Evolutionary conservation across 2,888 invertebrate genomes (phyloP), one percentile per base, ranked within the genome.

Genomic region (Watsonalla cultraria): DNA sequence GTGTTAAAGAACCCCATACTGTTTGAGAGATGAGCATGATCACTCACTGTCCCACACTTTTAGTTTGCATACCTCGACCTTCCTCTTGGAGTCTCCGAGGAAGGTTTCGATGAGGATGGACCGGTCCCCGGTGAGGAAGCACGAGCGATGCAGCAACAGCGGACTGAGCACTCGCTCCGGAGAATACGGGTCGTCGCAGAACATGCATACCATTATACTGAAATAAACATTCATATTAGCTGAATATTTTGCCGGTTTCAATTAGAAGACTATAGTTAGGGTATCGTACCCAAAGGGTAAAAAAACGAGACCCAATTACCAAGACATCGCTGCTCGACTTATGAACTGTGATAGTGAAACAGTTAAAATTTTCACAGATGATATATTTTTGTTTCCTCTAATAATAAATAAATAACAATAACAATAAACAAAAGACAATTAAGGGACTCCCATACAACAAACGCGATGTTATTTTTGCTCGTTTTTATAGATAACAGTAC

Each of bases 121-220:
- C 55, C 96, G 93, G 73, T 97, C 96, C 0, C 96, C 96, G 49
- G 96, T 95, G 55, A 96, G 92, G 82, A 96, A 95, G 82, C 96
- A 97, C 60, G 96, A 95, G 64, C 96, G 96, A 78, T 98, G 97
- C 70, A 95, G 94, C 55, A 98, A 91, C 57, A 99, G 88, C 0
- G 98, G 98, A 13, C 95, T 95, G 54, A 99, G 91, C 54, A 98
- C 96, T 58, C 96, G 95, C 81, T 98, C 98, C 47, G 97, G 95
- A 0, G 96, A 95, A 79, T 95, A 98, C 0, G 97, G 96, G 84
- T 99, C 98, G 52, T 98, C 98, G 85, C 99, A 99, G 85, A 98
- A 97, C 94, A 98, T 95, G 84, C 98, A 98, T 93, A 99, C 96
- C 81, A 96, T 96, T 82, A 98, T 96, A 70, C 97, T 95, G 86